Base-by-base conservation (phyloP, 2,888 invertebrate species). In the Danaus chrysippus region DNA sequence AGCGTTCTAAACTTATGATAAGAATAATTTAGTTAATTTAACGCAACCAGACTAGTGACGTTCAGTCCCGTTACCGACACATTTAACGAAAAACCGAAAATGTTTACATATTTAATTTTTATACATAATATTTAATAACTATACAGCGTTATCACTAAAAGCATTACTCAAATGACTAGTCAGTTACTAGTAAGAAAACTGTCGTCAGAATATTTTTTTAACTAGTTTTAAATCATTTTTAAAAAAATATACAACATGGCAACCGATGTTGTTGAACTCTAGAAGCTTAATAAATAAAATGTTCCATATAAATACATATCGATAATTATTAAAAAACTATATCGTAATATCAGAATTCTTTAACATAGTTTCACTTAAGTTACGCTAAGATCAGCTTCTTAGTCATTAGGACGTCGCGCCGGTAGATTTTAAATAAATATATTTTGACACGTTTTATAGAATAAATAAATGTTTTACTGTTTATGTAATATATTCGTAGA, bases 21-120 rank as follows among this genome's bases (percentile, higher is more conserved):
- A 49, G n/a, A 56, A 54, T 55, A 52, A 43, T 9, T 41, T 43
- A 55, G 6, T 56, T 43, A 61, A 42, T 19, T 49, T 34, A 53
- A 44, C 13, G 42, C 49, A 56, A 44, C 42, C 17, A 62, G 67
- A 70, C 68, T 67, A 69, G 67, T 53, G 57, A 67, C 42, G n/a
- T 61, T 63, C 59, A 68, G 58, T 66, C 62, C n/a, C 43, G 6
- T 11, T 62, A 42, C 9, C 49, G 65, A 43, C 11, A 43, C 1
- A 1, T 34, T 3, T 34, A 34, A 34, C 23, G 23, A 46, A 46
- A 9, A 46, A 15, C 13, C 15, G 9, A 15, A 13, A n/a, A 13
- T 46, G n/a, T 46, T 46, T 13, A n/a, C 15, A 13, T 9, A 46
- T n/a, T 46, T 46, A 46, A 11, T 49, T 49, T 49, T 49, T 49